Evolutionary conservation across 2,888 invertebrate genomes (phyloP).

Genomic region (Mesorhabditis belari): DNA sequence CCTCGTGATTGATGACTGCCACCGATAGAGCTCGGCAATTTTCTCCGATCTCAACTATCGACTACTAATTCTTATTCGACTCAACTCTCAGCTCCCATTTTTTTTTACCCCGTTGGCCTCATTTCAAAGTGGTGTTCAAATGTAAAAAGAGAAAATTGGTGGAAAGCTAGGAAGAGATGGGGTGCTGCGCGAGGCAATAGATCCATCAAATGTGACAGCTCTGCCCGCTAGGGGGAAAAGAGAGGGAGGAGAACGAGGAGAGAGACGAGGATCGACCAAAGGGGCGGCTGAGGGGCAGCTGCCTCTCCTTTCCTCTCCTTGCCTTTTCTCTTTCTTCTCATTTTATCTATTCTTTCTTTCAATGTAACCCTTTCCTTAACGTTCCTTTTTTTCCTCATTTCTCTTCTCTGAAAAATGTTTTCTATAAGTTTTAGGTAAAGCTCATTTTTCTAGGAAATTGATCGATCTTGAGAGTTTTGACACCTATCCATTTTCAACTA

Average conservation of each 20-base stretch:
- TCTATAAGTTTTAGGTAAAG: too few relatives aligned
- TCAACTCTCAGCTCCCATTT: too few relatives aligned
- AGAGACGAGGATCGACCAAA: not conserved
- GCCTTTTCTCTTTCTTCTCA: not conserved
- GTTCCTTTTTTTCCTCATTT: not conserved
- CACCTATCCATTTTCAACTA: too few relatives aligned
- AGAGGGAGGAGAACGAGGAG: not conserved
- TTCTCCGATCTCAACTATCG: too few relatives aligned
- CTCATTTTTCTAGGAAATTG: too few relatives aligned
- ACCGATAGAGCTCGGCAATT: too few relatives aligned
- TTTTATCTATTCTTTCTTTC: not conserved
- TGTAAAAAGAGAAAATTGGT: not conserved
- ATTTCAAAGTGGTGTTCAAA: too few relatives aligned
- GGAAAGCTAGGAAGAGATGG: not conserved
- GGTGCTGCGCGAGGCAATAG: not conserved
- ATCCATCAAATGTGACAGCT: not conserved
- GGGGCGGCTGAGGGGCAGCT: not conserved
- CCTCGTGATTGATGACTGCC: too few relatives aligned
- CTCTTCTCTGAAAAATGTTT: too few relatives aligned
- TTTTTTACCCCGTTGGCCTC: too few relatives aligned
- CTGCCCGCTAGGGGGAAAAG: not conserved
- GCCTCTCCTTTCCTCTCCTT: not conserved
- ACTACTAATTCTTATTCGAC: too few relatives aligned
- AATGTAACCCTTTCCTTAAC: not conserved
- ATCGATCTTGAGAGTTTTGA: too few relatives aligned